Percentiles rank a stretch among this genome's conserved stretches.
These are phyloP conservation scores for Zootoca vivipara DNA, from an alignment of 2,113 vertebrate genomes.

Conservation along the genomic window DNA sequence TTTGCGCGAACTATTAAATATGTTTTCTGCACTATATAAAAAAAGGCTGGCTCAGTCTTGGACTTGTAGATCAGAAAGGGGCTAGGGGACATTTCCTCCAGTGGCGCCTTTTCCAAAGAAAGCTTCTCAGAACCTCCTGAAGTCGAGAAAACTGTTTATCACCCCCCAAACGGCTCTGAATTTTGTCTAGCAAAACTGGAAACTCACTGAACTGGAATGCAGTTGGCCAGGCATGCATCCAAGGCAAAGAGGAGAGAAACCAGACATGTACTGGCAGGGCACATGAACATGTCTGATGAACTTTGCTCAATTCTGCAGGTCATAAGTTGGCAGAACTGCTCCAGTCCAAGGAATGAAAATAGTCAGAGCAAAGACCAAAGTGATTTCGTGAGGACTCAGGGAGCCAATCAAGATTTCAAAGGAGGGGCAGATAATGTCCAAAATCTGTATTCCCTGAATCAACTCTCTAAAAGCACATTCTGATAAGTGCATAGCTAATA, in stretches of 20 bases:
- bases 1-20: conserved; percentile 36
- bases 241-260: too few relatives aligned
- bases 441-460: not conserved
- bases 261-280: not conserved
- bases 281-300: not conserved
- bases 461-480: not conserved
- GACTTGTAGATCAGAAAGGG: not conserved
- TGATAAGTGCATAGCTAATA: not conserved
- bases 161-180: not conserved
- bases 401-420: not conserved
- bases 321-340: not conserved
- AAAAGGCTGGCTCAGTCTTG: not conserved
- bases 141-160: not conserved
- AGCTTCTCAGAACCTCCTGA: not conserved
- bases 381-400: not conserved
- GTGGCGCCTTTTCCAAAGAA: not conserved
- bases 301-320: not conserved
- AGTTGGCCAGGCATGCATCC: not conserved
- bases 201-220: not conserved
- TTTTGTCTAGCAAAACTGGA: not conserved
- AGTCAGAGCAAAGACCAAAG: not conserved
- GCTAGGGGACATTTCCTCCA: not conserved
- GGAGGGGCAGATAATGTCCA: too few relatives aligned
- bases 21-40: not conserved
- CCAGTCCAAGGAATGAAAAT: not conserved